These are phyloP conservation scores for Eristalis pertinax DNA, from an alignment of 2,888 invertebrate species.

Conservation along the genomic window DNA sequence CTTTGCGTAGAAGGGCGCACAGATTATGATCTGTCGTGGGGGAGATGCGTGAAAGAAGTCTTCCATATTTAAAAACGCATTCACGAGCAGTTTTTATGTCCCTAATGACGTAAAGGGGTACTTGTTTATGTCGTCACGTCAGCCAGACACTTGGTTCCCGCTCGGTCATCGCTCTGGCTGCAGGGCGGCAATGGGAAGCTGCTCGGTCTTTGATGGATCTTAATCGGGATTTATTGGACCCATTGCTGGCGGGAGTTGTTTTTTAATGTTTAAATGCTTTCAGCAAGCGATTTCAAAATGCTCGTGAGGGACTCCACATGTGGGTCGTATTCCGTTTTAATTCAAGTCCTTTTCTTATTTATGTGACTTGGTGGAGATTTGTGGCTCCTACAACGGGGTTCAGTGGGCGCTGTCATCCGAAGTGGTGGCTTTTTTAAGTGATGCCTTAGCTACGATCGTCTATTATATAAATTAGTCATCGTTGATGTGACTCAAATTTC, in stretches of 20 bases:
- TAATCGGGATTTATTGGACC: background rate
- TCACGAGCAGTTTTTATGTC: slow-evolving; percentile 1
- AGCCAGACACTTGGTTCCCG: background rate
- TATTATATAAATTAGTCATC: too few species aligned
- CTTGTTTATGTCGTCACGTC: slow-evolving; percentile 14
- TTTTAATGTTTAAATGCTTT: background rate
- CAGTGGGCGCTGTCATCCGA: too few species aligned
- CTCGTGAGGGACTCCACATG: background rate
- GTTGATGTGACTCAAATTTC: too few species aligned
- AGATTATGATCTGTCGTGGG: slow-evolving; percentile 27
- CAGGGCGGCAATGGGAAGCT: background rate
- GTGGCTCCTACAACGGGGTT: too few species aligned
- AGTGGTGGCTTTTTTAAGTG: too few species aligned
- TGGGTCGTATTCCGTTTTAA: background rate
- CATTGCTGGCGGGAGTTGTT: background rate
- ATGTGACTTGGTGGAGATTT: too few species aligned
- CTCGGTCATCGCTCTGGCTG: background rate
- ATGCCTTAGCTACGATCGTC: too few species aligned
- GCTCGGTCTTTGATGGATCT: background rate
- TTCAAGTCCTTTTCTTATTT: background rate
- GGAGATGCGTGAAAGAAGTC: slow-evolving; percentile 3
- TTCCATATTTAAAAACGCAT: slow-evolving; percentile 24
- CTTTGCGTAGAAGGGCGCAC: background rate
- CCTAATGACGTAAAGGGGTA: background rate
- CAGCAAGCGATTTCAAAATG: background rate